These are phyloP conservation scores for Eilema sororculum DNA, from an alignment of 2,888 invertebrate genomes.

Conservation along the genomic window DNA sequence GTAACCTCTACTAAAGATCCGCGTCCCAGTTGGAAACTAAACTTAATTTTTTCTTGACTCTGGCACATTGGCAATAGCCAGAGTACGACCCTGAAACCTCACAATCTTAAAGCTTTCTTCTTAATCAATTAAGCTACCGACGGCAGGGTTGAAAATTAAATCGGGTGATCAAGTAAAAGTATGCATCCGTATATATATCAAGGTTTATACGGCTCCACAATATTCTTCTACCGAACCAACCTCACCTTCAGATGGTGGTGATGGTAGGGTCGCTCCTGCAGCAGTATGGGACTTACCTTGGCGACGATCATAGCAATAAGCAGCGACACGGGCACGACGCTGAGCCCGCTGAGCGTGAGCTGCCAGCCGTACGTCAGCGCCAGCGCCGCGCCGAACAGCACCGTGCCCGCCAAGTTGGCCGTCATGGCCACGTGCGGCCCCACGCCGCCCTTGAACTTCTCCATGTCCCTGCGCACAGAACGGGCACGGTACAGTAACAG, in stretches of 20 bases:
- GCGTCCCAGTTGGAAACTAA: too few relatives aligned
- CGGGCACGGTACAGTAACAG: background rate
- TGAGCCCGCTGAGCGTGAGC: constrained; percentile 92
- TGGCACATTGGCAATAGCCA: too few relatives aligned
- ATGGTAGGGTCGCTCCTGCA: too few relatives aligned
- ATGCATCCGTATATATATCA: background rate
- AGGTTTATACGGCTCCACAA: background rate
- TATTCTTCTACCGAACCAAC: too few relatives aligned
- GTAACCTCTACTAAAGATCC: too few relatives aligned
- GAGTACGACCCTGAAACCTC: too few relatives aligned
- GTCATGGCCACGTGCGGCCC: constrained; percentile 93
- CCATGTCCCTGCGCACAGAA: constrained; percentile 88
- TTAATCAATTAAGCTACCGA: too few relatives aligned
- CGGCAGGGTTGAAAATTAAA: too few relatives aligned
- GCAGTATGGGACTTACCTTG: constrained; percentile 81
- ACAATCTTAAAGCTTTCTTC: too few relatives aligned
- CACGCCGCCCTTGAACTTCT: constrained; percentile 92
- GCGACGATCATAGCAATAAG: constrained; percentile 90
- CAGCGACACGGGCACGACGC: constrained; percentile 92
- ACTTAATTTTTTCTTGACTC: too few relatives aligned
- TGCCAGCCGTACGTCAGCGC: constrained; percentile 94
- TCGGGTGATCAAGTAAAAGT: too few relatives aligned
- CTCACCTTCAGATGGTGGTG: too few relatives aligned
- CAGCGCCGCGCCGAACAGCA: constrained; percentile 89
- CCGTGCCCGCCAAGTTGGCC: constrained; percentile 90